phyloP scores from a whole-genome alignment of 2,113 vertebrate genomes.

The Scopus umbretta region DNA sequence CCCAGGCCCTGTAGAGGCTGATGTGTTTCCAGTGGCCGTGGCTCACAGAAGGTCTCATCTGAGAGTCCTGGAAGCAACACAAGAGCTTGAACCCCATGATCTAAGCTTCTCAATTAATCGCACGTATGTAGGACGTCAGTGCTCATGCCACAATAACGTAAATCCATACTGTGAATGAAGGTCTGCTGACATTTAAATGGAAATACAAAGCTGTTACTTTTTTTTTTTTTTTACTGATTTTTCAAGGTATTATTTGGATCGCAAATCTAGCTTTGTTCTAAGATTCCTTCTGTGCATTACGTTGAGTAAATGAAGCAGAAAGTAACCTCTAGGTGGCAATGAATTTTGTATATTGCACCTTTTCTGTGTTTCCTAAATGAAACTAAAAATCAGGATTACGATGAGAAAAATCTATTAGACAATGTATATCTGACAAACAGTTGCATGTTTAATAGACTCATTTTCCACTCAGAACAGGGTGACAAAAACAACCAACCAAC shows the following conservation, averaged over 20 bases:
- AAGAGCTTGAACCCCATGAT: not conserved
- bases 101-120: not conserved
- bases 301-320: not conserved
- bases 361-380: constrained; percentile 30
- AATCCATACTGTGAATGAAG: not conserved
- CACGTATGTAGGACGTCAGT: not conserved
- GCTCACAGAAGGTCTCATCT: not conserved
- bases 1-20: not conserved
- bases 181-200: not conserved
- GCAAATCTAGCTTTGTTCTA: not conserved
- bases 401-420: constrained; percentile 2
- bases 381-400: constrained; percentile 26
- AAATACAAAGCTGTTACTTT: not conserved
- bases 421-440: not conserved
- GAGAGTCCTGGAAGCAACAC: not conserved
- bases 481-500: not conserved
- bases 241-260: not conserved
- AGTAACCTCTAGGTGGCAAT: not conserved
- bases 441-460: not conserved
- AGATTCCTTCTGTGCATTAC: not conserved
- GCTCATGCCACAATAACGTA: not conserved
- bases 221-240: no score
- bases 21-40: not conserved
- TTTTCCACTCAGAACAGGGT: constrained; percentile 13
- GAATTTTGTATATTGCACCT: not conserved